phyloP scores from a whole-genome alignment of 2,797 vertebrate species.

The Eupleurogrammus muticus region DNA sequence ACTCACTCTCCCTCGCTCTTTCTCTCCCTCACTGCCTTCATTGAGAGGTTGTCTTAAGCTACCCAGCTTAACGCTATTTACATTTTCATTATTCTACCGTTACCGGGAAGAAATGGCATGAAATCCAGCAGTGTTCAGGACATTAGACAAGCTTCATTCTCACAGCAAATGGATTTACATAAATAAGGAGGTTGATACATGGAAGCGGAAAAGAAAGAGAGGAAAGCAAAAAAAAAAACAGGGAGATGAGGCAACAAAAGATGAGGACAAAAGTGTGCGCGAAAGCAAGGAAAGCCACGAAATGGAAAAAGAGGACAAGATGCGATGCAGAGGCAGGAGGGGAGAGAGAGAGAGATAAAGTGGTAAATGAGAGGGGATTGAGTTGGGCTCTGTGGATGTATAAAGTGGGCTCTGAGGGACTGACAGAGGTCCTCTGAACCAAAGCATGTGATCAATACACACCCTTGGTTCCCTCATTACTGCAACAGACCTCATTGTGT shows the following conservation, averaged over 20 bases:
- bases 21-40: constrained; percentile 68
- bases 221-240: constrained; percentile 30
- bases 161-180: constrained; percentile 83
- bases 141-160: constrained; percentile 85
- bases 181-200: constrained; percentile 81
- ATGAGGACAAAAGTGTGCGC: not conserved
- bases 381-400: constrained; percentile 43
- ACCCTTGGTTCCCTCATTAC: constrained; percentile 76
- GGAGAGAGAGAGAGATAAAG: constrained; percentile 36
- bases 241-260: constrained; percentile 59
- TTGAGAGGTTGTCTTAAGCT: constrained; percentile 83
- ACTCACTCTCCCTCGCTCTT: constrained; percentile 37
- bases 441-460: constrained; percentile 79
- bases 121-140: constrained; percentile 82
- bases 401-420: constrained; percentile 80
- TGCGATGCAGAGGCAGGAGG: constrained; percentile 24
- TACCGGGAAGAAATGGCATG: constrained; percentile 81
- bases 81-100: constrained; percentile 84
- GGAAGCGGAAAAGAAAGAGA: constrained; percentile 45
- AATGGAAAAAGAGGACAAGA: constrained; percentile 50
- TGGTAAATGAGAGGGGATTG: constrained; percentile 65
- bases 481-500: constrained; percentile 69
- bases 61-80: constrained; percentile 84
- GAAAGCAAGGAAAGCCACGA: constrained; percentile 30
- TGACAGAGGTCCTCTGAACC: constrained; percentile 77